Percentiles rank a stretch among this genome's conserved stretches.
phyloP scores from a whole-genome alignment of 2,113 vertebrate species.

The Carassius carassius region DNA sequence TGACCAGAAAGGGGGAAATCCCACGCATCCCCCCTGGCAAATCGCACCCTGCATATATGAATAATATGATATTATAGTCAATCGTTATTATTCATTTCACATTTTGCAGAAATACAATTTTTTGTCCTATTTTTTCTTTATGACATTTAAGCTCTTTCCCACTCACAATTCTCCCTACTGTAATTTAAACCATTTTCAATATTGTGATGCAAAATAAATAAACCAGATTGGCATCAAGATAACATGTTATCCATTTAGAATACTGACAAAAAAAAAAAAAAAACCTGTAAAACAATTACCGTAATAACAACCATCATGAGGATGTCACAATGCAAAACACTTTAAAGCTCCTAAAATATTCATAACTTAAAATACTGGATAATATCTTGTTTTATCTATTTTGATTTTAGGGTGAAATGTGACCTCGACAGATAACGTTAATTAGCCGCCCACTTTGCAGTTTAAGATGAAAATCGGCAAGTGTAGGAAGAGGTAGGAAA shows the following conservation, averaged over 20 bases:
- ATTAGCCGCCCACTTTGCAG: too few relatives aligned
- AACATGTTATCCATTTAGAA: background rate
- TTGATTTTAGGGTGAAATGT: background rate
- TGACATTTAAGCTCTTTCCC: background rate
- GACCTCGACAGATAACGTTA: background rate
- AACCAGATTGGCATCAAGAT: background rate
- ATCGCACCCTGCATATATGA: too few relatives aligned
- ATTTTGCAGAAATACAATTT: background rate
- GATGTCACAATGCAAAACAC: background rate
- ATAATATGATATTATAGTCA: too few relatives aligned
- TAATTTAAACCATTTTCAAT: background rate
- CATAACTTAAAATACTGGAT: background rate
- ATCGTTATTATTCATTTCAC: too few relatives aligned
- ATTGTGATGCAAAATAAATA: background rate
- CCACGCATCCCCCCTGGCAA: too few relatives aligned
- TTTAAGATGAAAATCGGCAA: background rate
- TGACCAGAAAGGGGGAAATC: too few relatives aligned
- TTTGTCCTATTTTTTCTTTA: background rate
- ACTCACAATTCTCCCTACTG: background rate
- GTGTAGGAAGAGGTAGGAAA: conserved; percentile 48
- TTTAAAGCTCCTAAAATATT: background rate
- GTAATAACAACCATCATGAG: background rate
- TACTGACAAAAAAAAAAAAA: background rate
- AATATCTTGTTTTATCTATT: background rate
- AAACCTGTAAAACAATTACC: background rate